Base-by-base conservation (phyloP, 2,888 invertebrate genomes). In the Plagodis dolabraria region DNA sequence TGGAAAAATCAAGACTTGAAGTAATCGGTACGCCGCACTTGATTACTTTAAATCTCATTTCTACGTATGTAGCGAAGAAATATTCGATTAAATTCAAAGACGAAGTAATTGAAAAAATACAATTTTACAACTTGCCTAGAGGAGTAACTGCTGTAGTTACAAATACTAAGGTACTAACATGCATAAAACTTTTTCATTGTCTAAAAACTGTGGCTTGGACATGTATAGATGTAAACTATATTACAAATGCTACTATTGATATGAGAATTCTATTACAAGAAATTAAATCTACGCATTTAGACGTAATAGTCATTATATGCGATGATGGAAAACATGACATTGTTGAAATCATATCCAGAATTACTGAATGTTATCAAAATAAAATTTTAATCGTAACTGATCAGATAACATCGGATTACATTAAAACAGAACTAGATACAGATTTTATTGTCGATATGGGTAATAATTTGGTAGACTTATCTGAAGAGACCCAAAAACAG, bases 1-100 rank as follows among this genome's bases (percentile, higher is more conserved):
- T 74, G 55, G 69, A 76, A 46, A 64, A 72, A 63, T 74, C 79
- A 7, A 79, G 71, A 48, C 71, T 64, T 53, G 76, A 71, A 38
- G 72, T 79, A 0, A 67, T 80, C 33, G 71, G 75, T 7, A 75
- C 68, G 51, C 77, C 77, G 38, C 57, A 77, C 7, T 49, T 79
- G 22, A 75, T 73, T 0, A 67, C 77, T 33, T 65, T 79, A 0
- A 72, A 74, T 50, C 63, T 73, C 11, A 78, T 35, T 22, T 79
- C 70, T 75, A 66, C 45, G 62, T 78, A 74, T 44, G 69, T 68
- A 47, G 53, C 76, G 7, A 74, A 74, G 57, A 74, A 75, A 50
- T 60, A 70, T 12, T 57, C 58, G n/a, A 49, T 78, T 6, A 53
- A 71, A 57, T 80, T 75, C 48, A 60, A 55, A 47, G 6, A 40